Conservation (phyloP, 2,113 vertebrate species). For the Sinocyclocheilus maitianheensis region DNA sequence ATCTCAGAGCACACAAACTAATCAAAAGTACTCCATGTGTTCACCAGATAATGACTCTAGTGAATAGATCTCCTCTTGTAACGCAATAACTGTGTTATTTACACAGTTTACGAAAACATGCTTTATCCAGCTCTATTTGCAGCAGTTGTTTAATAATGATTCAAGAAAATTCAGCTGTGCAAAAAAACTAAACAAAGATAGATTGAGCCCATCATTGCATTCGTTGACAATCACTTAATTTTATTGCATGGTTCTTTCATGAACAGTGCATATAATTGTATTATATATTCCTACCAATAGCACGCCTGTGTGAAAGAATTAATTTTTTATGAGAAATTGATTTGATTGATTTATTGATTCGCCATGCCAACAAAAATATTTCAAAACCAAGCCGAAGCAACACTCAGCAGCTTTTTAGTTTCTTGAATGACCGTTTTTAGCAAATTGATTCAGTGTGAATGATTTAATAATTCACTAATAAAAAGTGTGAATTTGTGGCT, state of each 20-base stretch:
- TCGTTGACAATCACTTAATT: background rate
- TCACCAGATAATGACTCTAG: background rate
- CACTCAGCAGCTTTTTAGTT: too few species aligned
- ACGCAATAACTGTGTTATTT: background rate
- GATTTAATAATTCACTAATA: background rate
- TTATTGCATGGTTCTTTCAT: background rate
- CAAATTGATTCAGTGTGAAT: background rate
- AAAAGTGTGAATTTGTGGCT: too few species aligned
- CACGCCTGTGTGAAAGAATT: background rate
- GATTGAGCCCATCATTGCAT: background rate
- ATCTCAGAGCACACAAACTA: conserved; percentile 13
- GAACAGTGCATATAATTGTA: background rate
- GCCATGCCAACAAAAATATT: too few species aligned
- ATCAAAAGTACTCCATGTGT: conserved; percentile 11
- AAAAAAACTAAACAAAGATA: background rate
- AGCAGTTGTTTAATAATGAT: background rate
- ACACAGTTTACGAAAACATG: background rate
- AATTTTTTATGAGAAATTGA: too few species aligned
- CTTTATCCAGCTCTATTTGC: background rate
- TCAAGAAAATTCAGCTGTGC: background rate
- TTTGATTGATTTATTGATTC: too few species aligned
- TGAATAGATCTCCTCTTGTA: background rate
- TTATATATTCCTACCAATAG: background rate
- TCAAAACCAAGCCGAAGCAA: too few species aligned
- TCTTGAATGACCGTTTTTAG: too few species aligned